Evolutionary conservation across 2,113 vertebrate genomes (phyloP).

Genomic region (Triplophysa tibetana): DNA sequence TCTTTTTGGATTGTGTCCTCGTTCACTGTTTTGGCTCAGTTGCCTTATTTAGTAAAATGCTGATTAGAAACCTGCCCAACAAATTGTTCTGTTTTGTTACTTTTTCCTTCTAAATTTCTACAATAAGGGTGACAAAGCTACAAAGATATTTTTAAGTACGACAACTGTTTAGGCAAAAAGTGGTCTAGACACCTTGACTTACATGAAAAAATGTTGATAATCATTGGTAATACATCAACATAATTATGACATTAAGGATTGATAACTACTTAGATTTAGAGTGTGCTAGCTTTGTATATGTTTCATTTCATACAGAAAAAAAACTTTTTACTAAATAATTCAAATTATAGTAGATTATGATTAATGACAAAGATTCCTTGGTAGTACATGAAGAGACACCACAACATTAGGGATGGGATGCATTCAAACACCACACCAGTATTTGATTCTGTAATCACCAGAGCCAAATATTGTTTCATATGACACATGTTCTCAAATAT

Average conservation of each 20-base stretch:
- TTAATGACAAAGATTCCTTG: background rate
- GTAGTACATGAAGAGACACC: background rate
- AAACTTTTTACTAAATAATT: background rate
- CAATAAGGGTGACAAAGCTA: background rate
- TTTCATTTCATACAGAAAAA: background rate
- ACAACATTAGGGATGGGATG: background rate
- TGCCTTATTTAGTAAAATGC: slow-evolving; percentile 72
- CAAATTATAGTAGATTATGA: too few relatives aligned
- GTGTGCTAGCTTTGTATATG: background rate
- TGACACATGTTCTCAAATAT: background rate
- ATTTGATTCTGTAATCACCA: background rate
- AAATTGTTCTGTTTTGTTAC: slow-evolving; percentile 25
- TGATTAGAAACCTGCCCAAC: slow-evolving; percentile 48
- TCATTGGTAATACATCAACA: background rate
- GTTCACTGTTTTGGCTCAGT: slow-evolving; percentile 62
- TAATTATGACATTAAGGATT: background rate
- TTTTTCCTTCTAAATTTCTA: slow-evolving; percentile 11
- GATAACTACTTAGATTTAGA: background rate
- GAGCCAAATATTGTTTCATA: background rate
- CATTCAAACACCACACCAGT: background rate
- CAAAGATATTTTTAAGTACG: slow-evolving; percentile 30
- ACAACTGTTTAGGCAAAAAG: background rate
- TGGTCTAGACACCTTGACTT: background rate
- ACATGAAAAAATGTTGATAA: background rate
- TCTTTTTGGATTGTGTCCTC: slow-evolving; percentile 63